Conservation (phyloP, 30 jellyfish, hydroid and myxozoan species). For the Turritopsis rubra region DNA sequence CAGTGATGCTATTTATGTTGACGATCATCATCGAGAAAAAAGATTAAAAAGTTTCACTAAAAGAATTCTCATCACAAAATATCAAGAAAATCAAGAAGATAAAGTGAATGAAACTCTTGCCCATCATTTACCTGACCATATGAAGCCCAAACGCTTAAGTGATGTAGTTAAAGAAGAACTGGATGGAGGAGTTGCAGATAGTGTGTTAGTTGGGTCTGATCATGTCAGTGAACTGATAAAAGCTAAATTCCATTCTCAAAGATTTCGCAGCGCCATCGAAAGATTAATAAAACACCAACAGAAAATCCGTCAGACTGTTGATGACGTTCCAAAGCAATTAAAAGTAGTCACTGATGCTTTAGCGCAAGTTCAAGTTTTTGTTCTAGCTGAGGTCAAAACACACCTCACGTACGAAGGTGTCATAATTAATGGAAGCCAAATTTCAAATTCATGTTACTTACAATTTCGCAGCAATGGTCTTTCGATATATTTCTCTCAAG, state of each 20-base stretch:
- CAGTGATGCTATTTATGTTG: conserved; percentile 31
- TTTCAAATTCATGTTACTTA: conserved; percentile 2
- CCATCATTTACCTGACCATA: conserved; percentile 24
- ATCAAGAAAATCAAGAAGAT: not conserved
- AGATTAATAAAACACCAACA: conserved; percentile 46
- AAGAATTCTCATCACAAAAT: conserved; percentile 29
- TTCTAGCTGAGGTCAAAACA: not conserved
- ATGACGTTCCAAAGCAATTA: not conserved
- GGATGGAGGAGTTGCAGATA: conserved; percentile 5
- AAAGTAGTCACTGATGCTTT: not conserved
- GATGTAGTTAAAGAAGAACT: conserved; percentile 35
- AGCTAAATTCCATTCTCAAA: conserved; percentile 18
- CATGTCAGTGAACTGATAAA: conserved; percentile 43
- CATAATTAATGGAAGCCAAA: not conserved
- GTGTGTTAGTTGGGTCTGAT: not conserved
- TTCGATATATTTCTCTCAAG: not conserved
- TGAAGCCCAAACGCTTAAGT: conserved; percentile 39
- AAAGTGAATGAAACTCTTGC: conserved; percentile 11
- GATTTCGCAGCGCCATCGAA: conserved; percentile 28
- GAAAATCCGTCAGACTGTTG: not conserved
- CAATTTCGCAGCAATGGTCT: not conserved
- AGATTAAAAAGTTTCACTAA: conserved; percentile 31
- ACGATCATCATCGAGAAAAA: conserved; percentile 40
- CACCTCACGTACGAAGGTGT: not conserved
- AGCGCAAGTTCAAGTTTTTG: not conserved